Conservation (phyloP, 2,113 vertebrate genomes). For the Cyphomyrus plagiostoma region DNA sequence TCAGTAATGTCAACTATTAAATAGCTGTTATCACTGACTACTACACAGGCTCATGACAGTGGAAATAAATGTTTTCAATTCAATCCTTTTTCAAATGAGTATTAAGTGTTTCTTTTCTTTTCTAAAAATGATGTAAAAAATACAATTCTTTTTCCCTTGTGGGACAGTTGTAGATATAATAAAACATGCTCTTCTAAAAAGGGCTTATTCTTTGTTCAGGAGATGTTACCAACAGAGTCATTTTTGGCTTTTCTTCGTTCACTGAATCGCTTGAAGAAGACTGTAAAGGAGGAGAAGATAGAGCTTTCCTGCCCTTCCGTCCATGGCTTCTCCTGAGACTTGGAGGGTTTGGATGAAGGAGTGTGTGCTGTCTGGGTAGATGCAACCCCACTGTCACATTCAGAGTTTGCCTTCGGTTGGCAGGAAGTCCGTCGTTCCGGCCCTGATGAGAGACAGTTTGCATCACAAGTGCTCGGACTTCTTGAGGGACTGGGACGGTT, state of each 20-base stretch:
- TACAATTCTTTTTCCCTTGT: neutral
- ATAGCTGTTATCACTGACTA: neutral
- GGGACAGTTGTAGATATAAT: neutral
- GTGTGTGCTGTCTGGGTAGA: slow-evolving; percentile 26
- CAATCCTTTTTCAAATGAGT: neutral
- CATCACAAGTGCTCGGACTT: neutral
- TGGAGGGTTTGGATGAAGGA: neutral
- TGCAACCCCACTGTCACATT: slow-evolving; percentile 11
- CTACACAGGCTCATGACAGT: neutral
- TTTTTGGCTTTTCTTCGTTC: slow-evolving; percentile 40
- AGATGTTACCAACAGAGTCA: slow-evolving; percentile 25
- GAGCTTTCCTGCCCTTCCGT: slow-evolving; percentile 28
- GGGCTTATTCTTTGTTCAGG: neutral
- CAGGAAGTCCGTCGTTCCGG: neutral
- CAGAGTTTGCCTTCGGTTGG: slow-evolving; percentile 1
- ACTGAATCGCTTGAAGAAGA: slow-evolving; percentile 57
- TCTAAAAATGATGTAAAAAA: neutral
- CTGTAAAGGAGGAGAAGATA: slow-evolving; percentile 35
- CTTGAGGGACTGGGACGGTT: neutral
- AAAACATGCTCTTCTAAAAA: neutral
- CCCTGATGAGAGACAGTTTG: neutral
- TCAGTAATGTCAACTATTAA: neutral
- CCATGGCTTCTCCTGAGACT: slow-evolving; percentile 2
- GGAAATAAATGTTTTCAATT: neutral
- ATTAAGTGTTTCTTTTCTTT: neutral